A percentile compares a stretch with the other conserved stretches of the same genome.
Conservation (phyloP, 1,140 invertebrate genomes). For the Drosophila ercepeae region DNA sequence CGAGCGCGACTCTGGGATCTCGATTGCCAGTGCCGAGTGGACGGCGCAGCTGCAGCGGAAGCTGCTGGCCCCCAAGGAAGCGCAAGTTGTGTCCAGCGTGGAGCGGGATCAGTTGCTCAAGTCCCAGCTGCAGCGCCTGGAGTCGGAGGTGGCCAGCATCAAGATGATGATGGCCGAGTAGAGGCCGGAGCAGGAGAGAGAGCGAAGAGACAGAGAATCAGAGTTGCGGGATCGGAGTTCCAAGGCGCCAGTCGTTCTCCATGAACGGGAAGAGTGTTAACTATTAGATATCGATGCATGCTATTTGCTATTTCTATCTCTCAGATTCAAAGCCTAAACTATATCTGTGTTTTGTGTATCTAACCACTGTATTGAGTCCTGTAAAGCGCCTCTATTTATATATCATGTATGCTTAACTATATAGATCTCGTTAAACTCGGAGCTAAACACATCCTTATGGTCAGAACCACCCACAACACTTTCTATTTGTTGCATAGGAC, state of each 20-base stretch:
- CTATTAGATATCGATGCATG: slow-evolving; percentile 42
- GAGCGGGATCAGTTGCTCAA: slow-evolving; percentile 87
- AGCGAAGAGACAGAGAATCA: slow-evolving; percentile 70
- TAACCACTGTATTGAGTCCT: slow-evolving; percentile 44
- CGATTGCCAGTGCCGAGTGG: slow-evolving; percentile 89
- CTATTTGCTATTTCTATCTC: slow-evolving; percentile 12
- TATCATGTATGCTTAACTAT: slow-evolving; percentile 38
- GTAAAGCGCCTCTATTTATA: slow-evolving; percentile 20
- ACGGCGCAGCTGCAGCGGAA: slow-evolving; percentile 82
- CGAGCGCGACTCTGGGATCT: slow-evolving; percentile 94
- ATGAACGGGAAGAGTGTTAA: slow-evolving; percentile 22
- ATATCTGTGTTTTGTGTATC: slow-evolving; percentile 18
- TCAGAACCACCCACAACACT: slow-evolving; percentile 7
- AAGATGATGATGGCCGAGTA: slow-evolving; percentile 86
- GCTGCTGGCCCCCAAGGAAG: slow-evolving; percentile 56
- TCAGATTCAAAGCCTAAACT: not conserved
- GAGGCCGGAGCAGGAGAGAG: slow-evolving; percentile 44
- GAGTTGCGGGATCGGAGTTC: slow-evolving; percentile 24
- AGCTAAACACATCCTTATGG: slow-evolving; percentile 50
- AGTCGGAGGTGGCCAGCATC: slow-evolving; percentile 95
- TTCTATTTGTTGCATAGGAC: slow-evolving; percentile 17
- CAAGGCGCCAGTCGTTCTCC: slow-evolving; percentile 44
- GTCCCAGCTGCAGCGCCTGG: slow-evolving; percentile 93
- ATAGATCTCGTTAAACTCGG: slow-evolving; percentile 71
- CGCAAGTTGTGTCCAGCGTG: slow-evolving; percentile 79